Base-by-base conservation (phyloP, 2,113 vertebrate species). In the Prochilodus magdalenae region DNA sequence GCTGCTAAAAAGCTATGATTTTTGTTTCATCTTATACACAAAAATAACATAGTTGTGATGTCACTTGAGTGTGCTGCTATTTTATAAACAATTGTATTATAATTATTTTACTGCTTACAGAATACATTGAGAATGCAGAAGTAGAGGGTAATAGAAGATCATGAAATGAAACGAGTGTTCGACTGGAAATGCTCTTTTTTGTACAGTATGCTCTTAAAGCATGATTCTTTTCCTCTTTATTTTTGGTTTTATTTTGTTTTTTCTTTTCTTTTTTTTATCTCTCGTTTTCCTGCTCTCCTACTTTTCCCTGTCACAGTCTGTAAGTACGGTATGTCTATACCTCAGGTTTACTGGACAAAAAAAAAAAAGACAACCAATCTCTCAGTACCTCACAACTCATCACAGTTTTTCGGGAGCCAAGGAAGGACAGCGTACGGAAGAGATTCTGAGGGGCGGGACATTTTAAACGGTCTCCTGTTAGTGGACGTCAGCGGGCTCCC, bases 41-140 rank as follows among this genome's bases (percentile, higher is more conserved):
- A 92, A 84, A 95, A 97, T 97, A 97, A 96, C 96, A 92, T 97
- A 97, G 96, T 96, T 95, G 97, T 98, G 97, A 97, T 96, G 96
- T 99, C 97, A 99, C 97, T 93, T 96, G 95, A 97, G 97, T 99
- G 97, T 98, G 97, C 97, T 99, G 97, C 97, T 99, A 98, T 98
- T 97, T 98, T 99, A 97, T 97, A 98, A 97, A 98, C 97, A 95
- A 97, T 97, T 97, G 97, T 98, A 97, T 93, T 94, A 93, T 98
- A 98, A 94, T 98, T 97, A 98, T 98, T 98, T 98, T 98, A 97
- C 97, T 95, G 97, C 97, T 97, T 98, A 96, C 96, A 95, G 92
- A 91, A 94, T 92, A 93, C 90, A 94, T 95, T 95, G 94, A 96
- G 94, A 94, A 96, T 95, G 94, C 94, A 93, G 95, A 97, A 96